Conservation (phyloP, 2,888 invertebrate species). For the Protophormia terraenovae region DNA sequence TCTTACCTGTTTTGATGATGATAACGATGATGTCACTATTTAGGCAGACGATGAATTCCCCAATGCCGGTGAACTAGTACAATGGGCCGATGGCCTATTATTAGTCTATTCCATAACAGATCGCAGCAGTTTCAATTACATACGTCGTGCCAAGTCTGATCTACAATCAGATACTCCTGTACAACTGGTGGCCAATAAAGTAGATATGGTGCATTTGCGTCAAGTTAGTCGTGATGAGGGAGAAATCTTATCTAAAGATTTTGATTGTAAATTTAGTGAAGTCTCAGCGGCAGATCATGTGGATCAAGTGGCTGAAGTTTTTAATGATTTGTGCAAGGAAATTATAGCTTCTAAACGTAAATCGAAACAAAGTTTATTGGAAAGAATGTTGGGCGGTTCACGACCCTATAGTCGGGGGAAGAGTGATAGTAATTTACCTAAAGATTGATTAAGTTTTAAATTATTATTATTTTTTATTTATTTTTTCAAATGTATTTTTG, state of each 20-base stretch:
- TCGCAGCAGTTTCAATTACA: constrained; percentile 91
- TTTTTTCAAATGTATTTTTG: constrained; percentile 2
- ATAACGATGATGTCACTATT: constrained; percentile 21
- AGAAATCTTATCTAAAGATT: constrained; percentile 92
- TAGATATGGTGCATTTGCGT: constrained; percentile 93
- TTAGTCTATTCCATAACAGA: constrained; percentile 96
- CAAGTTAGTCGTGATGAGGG: constrained; percentile 95
- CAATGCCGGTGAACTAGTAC: constrained; percentile 86
- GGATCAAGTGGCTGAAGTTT: constrained; percentile 91
- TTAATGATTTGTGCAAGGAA: constrained; percentile 92
- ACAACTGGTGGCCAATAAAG: constrained; percentile 94
- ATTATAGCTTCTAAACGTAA: constrained; percentile 89
- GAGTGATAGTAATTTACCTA: constrained; percentile 93
- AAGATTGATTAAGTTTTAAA: constrained; percentile 84
- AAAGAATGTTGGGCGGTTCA: constrained; percentile 91
- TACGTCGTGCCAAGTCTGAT: constrained; percentile 87
- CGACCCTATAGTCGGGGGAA: constrained; percentile 91
- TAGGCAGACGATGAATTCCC: constrained; percentile 89
- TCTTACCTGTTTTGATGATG: background rate
- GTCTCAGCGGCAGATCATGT: constrained; percentile 95
- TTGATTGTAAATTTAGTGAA: constrained; percentile 93
- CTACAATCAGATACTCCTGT: constrained; percentile 88
- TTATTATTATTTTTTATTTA: background rate
- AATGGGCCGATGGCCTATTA: constrained; percentile 95
- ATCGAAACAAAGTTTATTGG: constrained; percentile 91